Conservation (phyloP, 1,140 invertebrate species). For the Platyscapa corneri region DNA sequence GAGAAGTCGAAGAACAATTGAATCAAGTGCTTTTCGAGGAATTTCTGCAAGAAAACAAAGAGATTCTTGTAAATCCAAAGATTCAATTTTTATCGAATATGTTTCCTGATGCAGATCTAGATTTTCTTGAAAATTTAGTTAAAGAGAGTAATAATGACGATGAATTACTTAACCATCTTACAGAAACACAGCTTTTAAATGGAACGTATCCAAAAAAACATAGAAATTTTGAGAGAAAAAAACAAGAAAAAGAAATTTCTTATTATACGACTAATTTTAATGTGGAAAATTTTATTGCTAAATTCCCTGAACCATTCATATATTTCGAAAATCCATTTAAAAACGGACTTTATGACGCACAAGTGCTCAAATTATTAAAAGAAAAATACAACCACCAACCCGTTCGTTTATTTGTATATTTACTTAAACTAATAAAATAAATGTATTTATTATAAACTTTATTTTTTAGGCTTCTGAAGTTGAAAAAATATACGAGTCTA, state of each 20-base stretch:
- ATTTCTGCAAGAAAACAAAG: conserved; percentile 46
- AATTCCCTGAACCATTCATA: conserved; percentile 76
- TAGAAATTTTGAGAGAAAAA: conserved; percentile 67
- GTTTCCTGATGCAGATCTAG: conserved; percentile 56
- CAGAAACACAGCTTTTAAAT: conserved; percentile 49
- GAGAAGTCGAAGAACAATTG: too few relatives aligned
- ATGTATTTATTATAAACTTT: too few relatives aligned
- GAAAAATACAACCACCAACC: conserved; percentile 41
- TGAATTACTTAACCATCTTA: conserved; percentile 50
- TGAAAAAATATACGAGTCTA: conserved; percentile 50
- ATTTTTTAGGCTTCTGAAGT: conserved; percentile 51
- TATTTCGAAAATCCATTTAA: conserved; percentile 73
- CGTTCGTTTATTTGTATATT: background rate
- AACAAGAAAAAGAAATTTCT: conserved; percentile 65
- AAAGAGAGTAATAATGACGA: conserved; percentile 38
- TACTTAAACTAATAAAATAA: too few relatives aligned
- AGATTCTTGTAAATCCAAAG: conserved; percentile 52
- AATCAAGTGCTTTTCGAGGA: too few relatives aligned
- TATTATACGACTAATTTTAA: conserved; percentile 72
- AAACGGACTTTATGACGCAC: conserved; percentile 57
- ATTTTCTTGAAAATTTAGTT: conserved; percentile 44
- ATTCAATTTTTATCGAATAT: conserved; percentile 54
- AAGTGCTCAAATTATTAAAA: conserved; percentile 67
- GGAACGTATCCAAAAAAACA: conserved; percentile 54
- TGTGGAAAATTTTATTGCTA: conserved; percentile 74